phyloP scores from a whole-genome alignment of 2,113 vertebrate genomes.

The Rana temporaria region DNA sequence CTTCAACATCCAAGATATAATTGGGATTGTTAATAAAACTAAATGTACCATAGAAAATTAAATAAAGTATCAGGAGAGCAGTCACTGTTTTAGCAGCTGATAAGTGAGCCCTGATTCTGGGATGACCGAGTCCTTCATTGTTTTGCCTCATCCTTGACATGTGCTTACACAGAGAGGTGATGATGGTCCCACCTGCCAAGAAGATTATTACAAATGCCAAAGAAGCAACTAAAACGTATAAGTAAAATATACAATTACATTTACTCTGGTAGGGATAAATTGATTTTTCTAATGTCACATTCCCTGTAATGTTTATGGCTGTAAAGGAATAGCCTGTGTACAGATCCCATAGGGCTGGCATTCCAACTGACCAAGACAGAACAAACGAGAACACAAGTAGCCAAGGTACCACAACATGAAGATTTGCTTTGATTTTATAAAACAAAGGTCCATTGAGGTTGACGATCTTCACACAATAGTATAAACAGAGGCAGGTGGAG shows the following conservation, averaged over 20 bases:
- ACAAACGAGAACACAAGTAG: background rate
- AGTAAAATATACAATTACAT: slow-evolving; percentile 5
- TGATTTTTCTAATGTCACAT: background rate
- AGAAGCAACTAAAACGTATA: background rate
- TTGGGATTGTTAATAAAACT: background rate
- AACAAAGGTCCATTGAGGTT: background rate
- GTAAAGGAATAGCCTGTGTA: background rate
- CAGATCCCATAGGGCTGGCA: slow-evolving; percentile 13
- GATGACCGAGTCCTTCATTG: background rate
- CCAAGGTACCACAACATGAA: slow-evolving; percentile 3
- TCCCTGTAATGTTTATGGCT: slow-evolving; percentile 1
- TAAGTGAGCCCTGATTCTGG: background rate
- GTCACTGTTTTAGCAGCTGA: slow-evolving; percentile 34
- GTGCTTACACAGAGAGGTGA: slow-evolving; percentile 26
- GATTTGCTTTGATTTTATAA: slow-evolving; percentile 7
- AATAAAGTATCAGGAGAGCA: background rate
- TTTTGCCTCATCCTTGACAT: slow-evolving; percentile 12
- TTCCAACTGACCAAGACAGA: background rate
- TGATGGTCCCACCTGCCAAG: background rate
- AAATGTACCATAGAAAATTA: slow-evolving; percentile 4
- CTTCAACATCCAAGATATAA: background rate
- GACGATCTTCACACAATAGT: slow-evolving; percentile 39
- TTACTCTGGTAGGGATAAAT: background rate
- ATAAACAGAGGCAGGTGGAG: slow-evolving; percentile 1
- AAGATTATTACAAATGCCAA: slow-evolving; percentile 2